Percentiles rank a stretch among this genome's conserved stretches.
Conservation (phyloP, 2,888 invertebrate species). For the Thymelicus sylvestris region DNA sequence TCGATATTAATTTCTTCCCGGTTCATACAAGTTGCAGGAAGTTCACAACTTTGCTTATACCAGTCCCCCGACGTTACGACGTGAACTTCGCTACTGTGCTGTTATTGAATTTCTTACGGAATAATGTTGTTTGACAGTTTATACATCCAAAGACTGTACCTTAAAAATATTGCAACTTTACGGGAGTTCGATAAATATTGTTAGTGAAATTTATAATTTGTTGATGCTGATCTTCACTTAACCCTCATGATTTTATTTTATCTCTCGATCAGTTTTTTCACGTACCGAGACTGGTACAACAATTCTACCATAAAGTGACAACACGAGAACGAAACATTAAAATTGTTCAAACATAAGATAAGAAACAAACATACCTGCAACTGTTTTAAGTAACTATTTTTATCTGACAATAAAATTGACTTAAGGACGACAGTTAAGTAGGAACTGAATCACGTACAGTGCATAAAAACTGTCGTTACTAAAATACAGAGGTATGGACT, state of each 20-base stretch:
- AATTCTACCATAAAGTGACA: no score
- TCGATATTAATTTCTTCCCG: not conserved
- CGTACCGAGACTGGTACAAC: no score
- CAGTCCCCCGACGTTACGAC: not conserved
- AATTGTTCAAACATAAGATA: not conserved
- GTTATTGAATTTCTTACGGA: not conserved
- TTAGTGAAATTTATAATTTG: no score
- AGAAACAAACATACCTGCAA: not conserved
- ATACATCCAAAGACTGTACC: no score
- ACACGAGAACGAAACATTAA: not conserved
- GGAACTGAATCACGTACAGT: constrained; percentile 1
- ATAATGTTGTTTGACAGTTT: not conserved
- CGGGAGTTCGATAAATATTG: no score
- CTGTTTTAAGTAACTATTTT: not conserved
- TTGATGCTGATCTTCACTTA: no score
- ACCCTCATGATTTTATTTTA: no score
- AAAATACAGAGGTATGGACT: no score
- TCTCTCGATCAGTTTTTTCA: no score
- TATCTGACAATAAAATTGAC: constrained; percentile 5
- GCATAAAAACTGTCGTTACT: not conserved
- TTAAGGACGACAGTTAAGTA: not conserved
- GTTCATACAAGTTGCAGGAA: not conserved
- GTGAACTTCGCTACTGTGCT: not conserved
- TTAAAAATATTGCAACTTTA: no score
- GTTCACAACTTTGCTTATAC: not conserved